Evolutionary conservation across 2,888 invertebrate species (phyloP), one percentile per base, ranked within the genome.

Genomic region (Harmothoe impar): DNA sequence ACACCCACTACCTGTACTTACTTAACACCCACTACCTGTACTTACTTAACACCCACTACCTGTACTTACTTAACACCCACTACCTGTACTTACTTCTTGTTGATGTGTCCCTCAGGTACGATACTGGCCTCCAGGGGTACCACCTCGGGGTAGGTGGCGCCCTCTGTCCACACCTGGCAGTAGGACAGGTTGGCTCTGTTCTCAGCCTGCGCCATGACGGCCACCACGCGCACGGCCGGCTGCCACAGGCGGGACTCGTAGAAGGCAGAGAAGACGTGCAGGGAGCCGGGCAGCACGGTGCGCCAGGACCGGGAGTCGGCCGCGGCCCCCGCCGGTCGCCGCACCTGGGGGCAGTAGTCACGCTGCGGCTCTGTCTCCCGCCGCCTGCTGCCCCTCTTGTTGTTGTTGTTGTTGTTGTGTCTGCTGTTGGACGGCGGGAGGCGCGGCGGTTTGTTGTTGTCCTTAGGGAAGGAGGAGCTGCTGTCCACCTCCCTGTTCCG

Each of bases 201-300:
- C 43, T 7, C 43, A 0, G 5, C 56, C 62, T 62, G 62, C 0
- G 33, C 72, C 72, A 72, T 72, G 5, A 89, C 7, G 3, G 68
- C 89, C n/a, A 89, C 31, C n/a, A 89, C 56, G 5, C 89, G 62
- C 17, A 89, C 68, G 3, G 72, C 89, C n/a, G 89, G 89, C 68
- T 68, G 89, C 68, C 72, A 72, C 33, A 72, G n/a, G 68, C 89
- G 89, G 56, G 33, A 62, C 35, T 89, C 89, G 68, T 89, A 89
- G 68, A 68, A 89, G n/a, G 89, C 89, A 0, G 89, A 89, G 43
- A 89, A 89, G 7, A 86, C 86, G 54, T 86, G 56, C 52, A 54
- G 52, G 0, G 29, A 52, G 25, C 86, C 86, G 12, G 1, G 29
- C 15, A 15, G 25, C 54, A 86, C 5, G n/a, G 86, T 86, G 17